These are phyloP conservation scores for Gymnoscopelus braueri DNA, from an alignment of 2,797 vertebrate species.

Conservation along the genomic window DNA sequence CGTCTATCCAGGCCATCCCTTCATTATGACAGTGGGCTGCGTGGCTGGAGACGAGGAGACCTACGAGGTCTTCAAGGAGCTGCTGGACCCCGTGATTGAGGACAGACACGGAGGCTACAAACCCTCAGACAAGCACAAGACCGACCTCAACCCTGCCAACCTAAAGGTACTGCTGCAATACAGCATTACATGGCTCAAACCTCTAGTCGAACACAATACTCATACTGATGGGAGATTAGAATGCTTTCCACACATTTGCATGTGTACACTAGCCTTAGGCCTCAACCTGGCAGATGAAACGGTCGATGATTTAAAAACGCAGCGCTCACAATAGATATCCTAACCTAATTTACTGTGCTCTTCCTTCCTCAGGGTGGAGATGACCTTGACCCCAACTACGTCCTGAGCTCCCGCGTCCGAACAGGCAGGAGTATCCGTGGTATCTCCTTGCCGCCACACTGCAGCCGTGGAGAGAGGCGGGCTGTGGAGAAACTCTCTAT, in stretches of 20 bases:
- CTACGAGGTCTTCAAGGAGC: slow-evolving; percentile 91
- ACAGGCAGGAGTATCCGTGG: slow-evolving; percentile 95
- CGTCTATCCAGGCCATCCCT: slow-evolving; percentile 88
- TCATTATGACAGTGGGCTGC: slow-evolving; percentile 95
- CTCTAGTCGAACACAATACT: background rate
- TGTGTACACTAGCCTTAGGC: background rate
- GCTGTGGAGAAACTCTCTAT: slow-evolving; percentile 91
- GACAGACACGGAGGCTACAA: slow-evolving; percentile 96
- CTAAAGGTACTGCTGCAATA: slow-evolving; percentile 86
- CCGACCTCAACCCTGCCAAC: slow-evolving; percentile 87
- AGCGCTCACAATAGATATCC: slow-evolving; percentile 62
- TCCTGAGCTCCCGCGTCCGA: slow-evolving; percentile 93
- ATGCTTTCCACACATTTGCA: background rate
- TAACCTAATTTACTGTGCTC: slow-evolving; percentile 3
- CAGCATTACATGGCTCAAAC: background rate
- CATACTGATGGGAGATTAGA: background rate
- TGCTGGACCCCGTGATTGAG: slow-evolving; percentile 91
- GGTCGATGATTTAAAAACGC: background rate
- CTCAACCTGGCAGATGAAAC: background rate
- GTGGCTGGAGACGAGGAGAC: slow-evolving; percentile 95
- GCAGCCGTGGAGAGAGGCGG: slow-evolving; percentile 93
- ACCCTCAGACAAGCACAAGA: slow-evolving; percentile 95
- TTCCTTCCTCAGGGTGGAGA: slow-evolving; percentile 86
- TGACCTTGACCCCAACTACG: slow-evolving; percentile 93
- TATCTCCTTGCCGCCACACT: slow-evolving; percentile 95